These are phyloP conservation scores for Halocynthia aurantium DNA, from an alignment of 23 tunicate species.

Conservation along the genomic window DNA sequence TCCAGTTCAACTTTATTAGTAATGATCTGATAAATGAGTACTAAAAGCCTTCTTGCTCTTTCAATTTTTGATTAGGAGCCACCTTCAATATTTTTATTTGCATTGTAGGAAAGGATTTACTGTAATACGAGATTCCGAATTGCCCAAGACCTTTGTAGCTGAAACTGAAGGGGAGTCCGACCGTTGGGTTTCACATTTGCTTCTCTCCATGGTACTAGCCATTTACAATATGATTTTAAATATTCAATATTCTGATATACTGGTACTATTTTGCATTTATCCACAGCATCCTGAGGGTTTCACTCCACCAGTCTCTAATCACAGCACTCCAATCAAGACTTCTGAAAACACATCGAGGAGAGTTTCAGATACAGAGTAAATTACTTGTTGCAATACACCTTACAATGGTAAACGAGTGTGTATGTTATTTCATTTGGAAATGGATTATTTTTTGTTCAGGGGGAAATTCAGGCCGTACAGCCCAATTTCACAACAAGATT, in stretches of 20 bases:
- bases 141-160: conserved; percentile 34
- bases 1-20: too few species aligned
- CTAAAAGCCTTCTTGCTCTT: too few species aligned
- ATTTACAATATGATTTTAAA: background rate
- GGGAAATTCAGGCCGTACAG: background rate
- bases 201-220: conserved; percentile 44
- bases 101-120: conserved; percentile 42
- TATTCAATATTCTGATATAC: background rate
- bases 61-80: too few species aligned
- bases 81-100: background rate
- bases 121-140: conserved; percentile 35
- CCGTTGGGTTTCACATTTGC: conserved; percentile 56
- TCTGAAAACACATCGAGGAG: conserved; percentile 2
- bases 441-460: background rate
- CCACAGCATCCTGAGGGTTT: conserved; percentile 57
- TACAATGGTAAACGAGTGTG: background rate
- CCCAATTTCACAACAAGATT: conserved; percentile 44
- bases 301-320: conserved; percentile 48
- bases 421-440: background rate
- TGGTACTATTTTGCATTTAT: conserved; percentile 1
- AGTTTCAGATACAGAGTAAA: conserved; percentile 4
- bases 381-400: background rate
- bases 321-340: background rate
- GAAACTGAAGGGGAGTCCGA: conserved; percentile 36
- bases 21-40: too few species aligned